Conservation (phyloP, 2,113 vertebrate genomes). For the Rhinoderma darwinii region DNA sequence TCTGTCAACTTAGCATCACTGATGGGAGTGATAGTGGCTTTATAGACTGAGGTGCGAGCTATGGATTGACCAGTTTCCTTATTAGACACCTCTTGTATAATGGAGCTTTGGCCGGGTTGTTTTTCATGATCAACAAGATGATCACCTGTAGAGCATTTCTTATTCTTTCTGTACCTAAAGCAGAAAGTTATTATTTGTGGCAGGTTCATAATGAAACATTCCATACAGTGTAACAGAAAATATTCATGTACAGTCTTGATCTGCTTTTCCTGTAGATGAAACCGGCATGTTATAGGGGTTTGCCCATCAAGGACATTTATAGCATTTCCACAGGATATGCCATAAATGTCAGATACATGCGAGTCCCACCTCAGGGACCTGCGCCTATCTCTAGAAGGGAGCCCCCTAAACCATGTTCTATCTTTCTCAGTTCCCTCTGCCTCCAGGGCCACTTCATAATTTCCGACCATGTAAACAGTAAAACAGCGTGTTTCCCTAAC, state of each 20-base stretch:
- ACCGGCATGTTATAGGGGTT: neutral
- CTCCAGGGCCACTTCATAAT: too few species aligned
- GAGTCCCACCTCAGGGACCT: too few species aligned
- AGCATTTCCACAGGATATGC: too few species aligned
- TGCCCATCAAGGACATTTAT: too few species aligned
- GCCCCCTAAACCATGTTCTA: too few species aligned
- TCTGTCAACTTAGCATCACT: slow-evolving; percentile 77
- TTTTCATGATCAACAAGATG: slow-evolving; percentile 80
- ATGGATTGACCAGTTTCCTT: slow-evolving; percentile 80
- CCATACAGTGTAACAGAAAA: neutral
- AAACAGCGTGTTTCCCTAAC: too few species aligned
- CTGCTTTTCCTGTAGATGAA: neutral
- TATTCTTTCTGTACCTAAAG: slow-evolving; percentile 88
- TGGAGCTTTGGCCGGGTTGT: slow-evolving; percentile 79
- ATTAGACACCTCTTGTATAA: slow-evolving; percentile 78
- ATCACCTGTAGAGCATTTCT: slow-evolving; percentile 79
- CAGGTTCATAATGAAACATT: slow-evolving; percentile 63
- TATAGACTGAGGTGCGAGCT: slow-evolving; percentile 69
- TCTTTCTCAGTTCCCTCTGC: too few species aligned
- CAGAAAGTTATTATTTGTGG: slow-evolving; percentile 82
- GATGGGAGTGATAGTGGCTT: slow-evolving; percentile 75
- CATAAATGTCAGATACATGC: too few species aligned
- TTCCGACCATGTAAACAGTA: too few species aligned
- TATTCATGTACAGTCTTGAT: neutral
- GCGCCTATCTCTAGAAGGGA: too few species aligned